Evolutionary conservation across 2,888 invertebrate genomes (phyloP).

Genomic region (Phalera bucephala): DNA sequence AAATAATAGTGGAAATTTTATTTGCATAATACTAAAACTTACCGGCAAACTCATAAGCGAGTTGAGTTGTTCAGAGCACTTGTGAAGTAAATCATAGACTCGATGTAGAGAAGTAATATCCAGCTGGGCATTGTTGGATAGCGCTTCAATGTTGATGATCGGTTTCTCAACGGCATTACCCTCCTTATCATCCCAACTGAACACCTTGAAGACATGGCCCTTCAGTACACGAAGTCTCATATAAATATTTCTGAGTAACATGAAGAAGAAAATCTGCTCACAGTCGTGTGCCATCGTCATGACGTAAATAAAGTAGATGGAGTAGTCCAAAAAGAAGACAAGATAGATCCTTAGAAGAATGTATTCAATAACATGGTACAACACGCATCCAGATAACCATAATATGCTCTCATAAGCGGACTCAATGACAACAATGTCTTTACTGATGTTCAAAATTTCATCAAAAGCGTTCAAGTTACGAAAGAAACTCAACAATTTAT

Average conservation of each 20-base stretch:
- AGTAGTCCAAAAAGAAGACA: slow-evolving; percentile 13
- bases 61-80: slow-evolving; percentile 56
- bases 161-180: slow-evolving; percentile 18
- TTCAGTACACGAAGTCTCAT: slow-evolving; percentile 51
- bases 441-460: slow-evolving; percentile 45
- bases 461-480: slow-evolving; percentile 48
- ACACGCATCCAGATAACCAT: slow-evolving; percentile 28
- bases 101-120: slow-evolving; percentile 51
- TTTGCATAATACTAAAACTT: slow-evolving; percentile 23
- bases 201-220: slow-evolving; percentile 47
- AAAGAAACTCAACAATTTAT: slow-evolving; percentile 39
- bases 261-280: slow-evolving; percentile 51
- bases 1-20: no score
- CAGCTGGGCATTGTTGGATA: slow-evolving; percentile 46
- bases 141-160: slow-evolving; percentile 39
- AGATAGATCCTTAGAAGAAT: slow-evolving; percentile 26
- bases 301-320: slow-evolving; percentile 25
- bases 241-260: slow-evolving; percentile 43
- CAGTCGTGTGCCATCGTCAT: slow-evolving; percentile 46
- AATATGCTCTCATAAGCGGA: slow-evolving; percentile 22
- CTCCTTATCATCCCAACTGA: slow-evolving; percentile 21
- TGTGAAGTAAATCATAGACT: slow-evolving; percentile 58
- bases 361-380: slow-evolving; percentile 41
- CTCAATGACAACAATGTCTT: slow-evolving; percentile 33
- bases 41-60: slow-evolving; percentile 61